phyloP scores from a whole-genome alignment of 2,797 vertebrate genomes.

The Danio choprae region DNA sequence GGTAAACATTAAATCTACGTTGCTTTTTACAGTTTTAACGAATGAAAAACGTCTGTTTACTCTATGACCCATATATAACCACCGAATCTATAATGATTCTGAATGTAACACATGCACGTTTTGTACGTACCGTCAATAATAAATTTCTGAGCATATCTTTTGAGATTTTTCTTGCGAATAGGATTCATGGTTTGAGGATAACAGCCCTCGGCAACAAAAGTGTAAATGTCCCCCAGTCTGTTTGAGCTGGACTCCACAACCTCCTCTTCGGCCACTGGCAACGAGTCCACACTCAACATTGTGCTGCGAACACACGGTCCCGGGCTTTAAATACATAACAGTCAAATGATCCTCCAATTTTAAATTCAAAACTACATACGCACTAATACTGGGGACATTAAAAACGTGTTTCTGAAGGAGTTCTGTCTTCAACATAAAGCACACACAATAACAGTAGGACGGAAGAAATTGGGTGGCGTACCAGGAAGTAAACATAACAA shows the following conservation, averaged over 20 bases:
- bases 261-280: conserved; percentile 88
- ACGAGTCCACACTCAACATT: conserved; percentile 80
- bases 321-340: conserved; percentile 28
- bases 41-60: too few relatives aligned
- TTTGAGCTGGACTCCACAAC: conserved; percentile 83
- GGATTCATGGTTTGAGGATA: conserved; percentile 86
- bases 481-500: conserved; percentile 37
- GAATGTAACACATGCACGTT: not conserved
- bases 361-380: not conserved
- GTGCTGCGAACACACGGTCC: not conserved
- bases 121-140: conserved; percentile 79
- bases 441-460: conserved; percentile 8
- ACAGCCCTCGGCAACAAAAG: conserved; percentile 85
- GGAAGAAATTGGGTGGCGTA: conserved; percentile 49
- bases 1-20: too few relatives aligned
- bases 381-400: not conserved
- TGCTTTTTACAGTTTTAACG: too few relatives aligned
- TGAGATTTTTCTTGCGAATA: conserved; percentile 87
- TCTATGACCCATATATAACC: too few relatives aligned
- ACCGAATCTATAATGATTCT: not conserved
- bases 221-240: conserved; percentile 86
- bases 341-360: not conserved
- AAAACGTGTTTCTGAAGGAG: not conserved
- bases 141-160: conserved; percentile 89
- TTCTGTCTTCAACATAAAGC: not conserved